phyloP scores from a whole-genome alignment of 2,888 invertebrate species.

The Chymomyza fuscimana region DNA sequence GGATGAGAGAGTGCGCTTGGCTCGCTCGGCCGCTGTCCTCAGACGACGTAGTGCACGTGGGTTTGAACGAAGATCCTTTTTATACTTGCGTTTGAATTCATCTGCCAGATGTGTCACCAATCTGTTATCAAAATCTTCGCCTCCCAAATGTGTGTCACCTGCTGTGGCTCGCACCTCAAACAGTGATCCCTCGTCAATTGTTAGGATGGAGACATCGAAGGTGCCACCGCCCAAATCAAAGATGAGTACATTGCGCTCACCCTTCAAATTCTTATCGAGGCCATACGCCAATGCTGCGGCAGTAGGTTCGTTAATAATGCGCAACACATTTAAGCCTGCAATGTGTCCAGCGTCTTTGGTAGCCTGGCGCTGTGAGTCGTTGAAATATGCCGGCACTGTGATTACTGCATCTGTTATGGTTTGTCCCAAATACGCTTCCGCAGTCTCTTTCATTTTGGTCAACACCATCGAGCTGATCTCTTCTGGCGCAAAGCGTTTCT shows the following conservation, averaged over 20 bases:
- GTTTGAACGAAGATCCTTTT: constrained; percentile 84
- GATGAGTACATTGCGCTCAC: constrained; percentile 90
- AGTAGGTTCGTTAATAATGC: constrained; percentile 95
- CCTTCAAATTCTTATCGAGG: constrained; percentile 89
- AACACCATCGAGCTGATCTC: constrained; percentile 96
- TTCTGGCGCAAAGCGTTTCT: constrained; percentile 92
- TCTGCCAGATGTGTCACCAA: constrained; percentile 92
- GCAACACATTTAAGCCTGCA: constrained; percentile 92
- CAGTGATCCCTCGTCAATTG: constrained; percentile 92
- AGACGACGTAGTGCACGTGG: constrained; percentile 85
- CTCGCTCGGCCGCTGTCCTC: constrained; percentile 88
- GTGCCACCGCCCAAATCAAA: constrained; percentile 87
- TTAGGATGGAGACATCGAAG: constrained; percentile 96
- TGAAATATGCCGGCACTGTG: constrained; percentile 94
- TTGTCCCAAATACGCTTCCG: constrained; percentile 92
- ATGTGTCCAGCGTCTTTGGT: constrained; percentile 96
- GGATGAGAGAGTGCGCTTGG: constrained; percentile 88
- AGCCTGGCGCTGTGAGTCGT: constrained; percentile 92
- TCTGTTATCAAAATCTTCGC: constrained; percentile 94
- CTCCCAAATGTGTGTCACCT: constrained; percentile 95
- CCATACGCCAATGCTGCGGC: constrained; percentile 96
- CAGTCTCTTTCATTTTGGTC: constrained; percentile 95
- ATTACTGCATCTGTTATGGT: constrained; percentile 91
- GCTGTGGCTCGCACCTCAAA: constrained; percentile 97
- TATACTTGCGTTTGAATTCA: constrained; percentile 90